Evolutionary conservation across 2,113 vertebrate species (phyloP), one percentile per base, ranked within the genome.

Genomic region (Riparia riparia): DNA sequence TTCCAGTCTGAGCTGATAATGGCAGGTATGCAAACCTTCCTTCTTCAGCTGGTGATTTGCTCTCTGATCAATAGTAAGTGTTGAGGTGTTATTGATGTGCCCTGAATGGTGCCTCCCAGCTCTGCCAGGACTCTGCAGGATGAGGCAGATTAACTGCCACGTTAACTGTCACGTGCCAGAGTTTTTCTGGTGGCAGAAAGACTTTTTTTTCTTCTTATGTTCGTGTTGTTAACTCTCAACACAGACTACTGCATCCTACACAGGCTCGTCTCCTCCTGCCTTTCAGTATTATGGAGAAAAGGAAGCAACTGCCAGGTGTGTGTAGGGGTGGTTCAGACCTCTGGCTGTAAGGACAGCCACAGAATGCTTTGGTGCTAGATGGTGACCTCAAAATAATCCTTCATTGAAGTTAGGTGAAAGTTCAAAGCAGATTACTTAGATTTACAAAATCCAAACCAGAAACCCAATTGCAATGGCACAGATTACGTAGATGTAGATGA

Each of bases 401-500:
- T 93, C 29, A n/a, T 0, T 77, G 53, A 77, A 49, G 10, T 51
- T 19, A 81, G 34, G 41, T 41, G 34, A 56, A 93, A 82, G 32
- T 42, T 82, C 72, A 89, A 84, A 56, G 44, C n/a, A 81, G 77
- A 34, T 70, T 51, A 60, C 37, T 89, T n/a, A 56, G 13, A 58
- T 12, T 47, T 41, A 19, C 2, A 69, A 61, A 94, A 53, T 65
- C 9, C 5, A 22, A 66, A 73, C 28, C 37, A 66, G 31, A 76
- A 53, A 61, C 49, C 25, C 7, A 50, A 13, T 10, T 45, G 21
- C 47, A 32, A 31, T 25, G 29, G 32, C 37, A 60, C 0, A 0
- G n/a, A 25, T 72, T 72, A 37, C 41, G 5, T 2, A 72, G 57
- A 47, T 18, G 37, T 7, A 65, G 54, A 44, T 2, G 15, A 64